Evolutionary conservation across 2,113 vertebrate species (phyloP), one percentile per base, ranked within the genome.

Genomic region (Chunga burmeisteri): DNA sequence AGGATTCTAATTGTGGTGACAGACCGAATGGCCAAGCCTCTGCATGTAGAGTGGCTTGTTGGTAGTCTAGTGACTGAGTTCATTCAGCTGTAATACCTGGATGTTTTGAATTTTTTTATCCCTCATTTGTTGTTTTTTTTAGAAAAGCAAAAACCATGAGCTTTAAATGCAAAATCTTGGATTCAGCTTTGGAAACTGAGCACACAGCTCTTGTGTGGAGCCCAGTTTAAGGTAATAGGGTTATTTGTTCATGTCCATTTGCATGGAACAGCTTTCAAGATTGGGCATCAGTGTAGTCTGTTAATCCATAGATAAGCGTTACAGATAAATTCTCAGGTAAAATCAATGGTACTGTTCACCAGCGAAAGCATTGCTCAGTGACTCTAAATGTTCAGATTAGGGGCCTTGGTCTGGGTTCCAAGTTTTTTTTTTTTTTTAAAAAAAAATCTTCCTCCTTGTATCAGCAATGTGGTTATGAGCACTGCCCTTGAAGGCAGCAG

Each of bases 401-500:
- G 8, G 65, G 15, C n/a, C 10, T 93, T 81, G 63, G 40, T 67
- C 20, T 85, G 13, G 30, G 55, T 72, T 94, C 77, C 38, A 52
- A 84, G 61, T 61, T 30, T 7, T 19, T 67, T 46, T 13, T 8
- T 44, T 44, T 61, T 84, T 68, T 26, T 80, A 83, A 46, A 85
- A 82, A 19, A 61, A 27, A 36, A 34, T 36, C 70, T 86, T 93
- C 34, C 53, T 67, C 29, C 16, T 18, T 86, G 29, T 63, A 27
- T 89, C 74, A 62, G 70, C 32, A 26, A 7, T 49, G 77, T 87
- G 86, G 79, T 79, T 95, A 50, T 86, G 90, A 95, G 81, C 58
- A 59, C 55, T 97, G 95, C 78, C 94, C 96, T 98, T 96, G 94
- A 86, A 98, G 68, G 70, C 86, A 98, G 95, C 96, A 95, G 86